Percentiles rank a stretch among this genome's conserved stretches.
Conservation (phyloP, 2,113 vertebrate genomes). For the Paraplagusia blochii region DNA sequence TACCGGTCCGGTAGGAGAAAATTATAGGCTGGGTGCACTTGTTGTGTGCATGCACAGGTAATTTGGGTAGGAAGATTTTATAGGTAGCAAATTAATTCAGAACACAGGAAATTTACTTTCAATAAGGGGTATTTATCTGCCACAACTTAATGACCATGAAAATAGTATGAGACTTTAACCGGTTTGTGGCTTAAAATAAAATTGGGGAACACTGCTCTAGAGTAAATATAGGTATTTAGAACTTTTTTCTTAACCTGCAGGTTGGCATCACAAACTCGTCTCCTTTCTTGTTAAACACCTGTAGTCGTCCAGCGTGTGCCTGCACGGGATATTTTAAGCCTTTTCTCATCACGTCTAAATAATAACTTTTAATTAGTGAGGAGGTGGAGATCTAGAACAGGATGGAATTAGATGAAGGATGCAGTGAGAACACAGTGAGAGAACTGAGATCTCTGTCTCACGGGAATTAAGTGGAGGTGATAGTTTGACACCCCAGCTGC, state of each 20-base stretch:
- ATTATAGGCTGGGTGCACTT: too few species aligned
- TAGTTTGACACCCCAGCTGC: slow-evolving; percentile 34
- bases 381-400: slow-evolving; percentile 5
- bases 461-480: slow-evolving; percentile 16
- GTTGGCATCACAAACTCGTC: too few species aligned
- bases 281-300: not conserved
- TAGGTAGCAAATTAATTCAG: too few species aligned
- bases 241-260: slow-evolving; percentile 33
- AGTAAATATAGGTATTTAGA: slow-evolving; percentile 12
- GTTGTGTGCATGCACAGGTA: too few species aligned
- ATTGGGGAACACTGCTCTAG: too few species aligned
- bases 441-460: slow-evolving; percentile 10
- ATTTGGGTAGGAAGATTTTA: too few species aligned
- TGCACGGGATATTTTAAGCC: slow-evolving; percentile 32
- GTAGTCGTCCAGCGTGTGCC: not conserved
- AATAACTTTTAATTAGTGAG: slow-evolving; percentile 32
- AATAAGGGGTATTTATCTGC: too few species aligned
- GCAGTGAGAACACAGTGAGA: slow-evolving; percentile 1
- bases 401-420: slow-evolving; percentile 35
- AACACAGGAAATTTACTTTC: too few species aligned
- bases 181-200: too few species aligned
- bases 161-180: too few species aligned
- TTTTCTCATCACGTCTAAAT: slow-evolving; percentile 63
- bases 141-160: too few species aligned
- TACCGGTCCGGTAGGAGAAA: too few species aligned